Percentiles rank a stretch among this genome's conserved stretches.
Conservation (phyloP, 2,888 invertebrate genomes). For the Ormyrus rosae region DNA sequence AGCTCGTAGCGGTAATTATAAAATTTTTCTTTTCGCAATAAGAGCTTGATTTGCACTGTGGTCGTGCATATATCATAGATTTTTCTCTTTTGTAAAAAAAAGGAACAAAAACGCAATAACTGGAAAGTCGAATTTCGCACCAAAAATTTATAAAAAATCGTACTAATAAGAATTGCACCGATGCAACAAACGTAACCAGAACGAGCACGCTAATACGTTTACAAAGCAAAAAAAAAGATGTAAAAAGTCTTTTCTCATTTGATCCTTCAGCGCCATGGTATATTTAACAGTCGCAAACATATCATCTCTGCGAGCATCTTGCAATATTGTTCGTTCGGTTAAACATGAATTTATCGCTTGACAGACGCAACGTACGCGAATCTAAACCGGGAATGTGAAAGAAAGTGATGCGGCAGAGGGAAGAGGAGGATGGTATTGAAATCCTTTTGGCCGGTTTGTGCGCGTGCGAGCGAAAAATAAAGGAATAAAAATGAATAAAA, state of each 20-base stretch:
- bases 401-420: constrained; percentile 24
- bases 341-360: constrained; percentile 1
- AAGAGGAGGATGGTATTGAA: constrained; percentile 25
- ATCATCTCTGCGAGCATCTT: constrained; percentile 17
- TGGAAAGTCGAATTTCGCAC: constrained; percentile 10
- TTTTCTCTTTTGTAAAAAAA: not conserved
- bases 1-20: constrained; percentile 51
- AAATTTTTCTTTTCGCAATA: constrained; percentile 31
- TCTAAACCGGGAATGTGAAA: constrained; percentile 33
- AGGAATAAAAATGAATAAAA: constrained; percentile 7
- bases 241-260: constrained; percentile 34
- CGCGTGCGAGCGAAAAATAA: constrained; percentile 9
- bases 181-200: constrained; percentile 9
- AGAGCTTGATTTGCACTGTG: no score
- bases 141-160: constrained; percentile 7
- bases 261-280: constrained; percentile 36
- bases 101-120: constrained; percentile 9
- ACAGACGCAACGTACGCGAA: not conserved
- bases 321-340: constrained; percentile 29
- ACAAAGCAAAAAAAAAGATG: constrained; percentile 10
- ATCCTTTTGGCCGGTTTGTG: constrained; percentile 23
- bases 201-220: constrained; percentile 4
- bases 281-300: constrained; percentile 16
- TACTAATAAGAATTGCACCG: constrained; percentile 29
- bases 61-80: not conserved